A percentile compares a stretch with the other conserved stretches of the same genome.
Evolutionary conservation across 2,888 invertebrate genomes (phyloP).

Genomic region (Nephrotoma flavescens): DNA sequence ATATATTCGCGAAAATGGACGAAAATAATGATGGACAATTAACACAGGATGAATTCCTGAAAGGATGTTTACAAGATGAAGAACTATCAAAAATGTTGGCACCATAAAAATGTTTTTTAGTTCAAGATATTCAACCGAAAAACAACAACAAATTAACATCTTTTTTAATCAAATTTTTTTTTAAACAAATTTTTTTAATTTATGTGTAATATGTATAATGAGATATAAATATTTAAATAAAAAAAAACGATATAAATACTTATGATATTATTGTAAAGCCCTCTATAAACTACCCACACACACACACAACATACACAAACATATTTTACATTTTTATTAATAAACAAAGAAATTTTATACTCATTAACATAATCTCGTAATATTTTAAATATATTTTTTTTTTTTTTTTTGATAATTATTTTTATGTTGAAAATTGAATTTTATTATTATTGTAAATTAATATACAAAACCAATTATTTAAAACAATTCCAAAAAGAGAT

Average conservation of each 20-base stretch:
- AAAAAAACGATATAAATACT: neutral
- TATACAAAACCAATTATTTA: neutral
- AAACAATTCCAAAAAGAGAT: neutral
- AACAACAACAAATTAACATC: neutral
- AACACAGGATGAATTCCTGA: constrained; percentile 94
- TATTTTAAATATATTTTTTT: neutral
- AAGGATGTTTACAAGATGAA: constrained; percentile 94
- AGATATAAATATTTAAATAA: neutral
- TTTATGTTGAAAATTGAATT: neutral
- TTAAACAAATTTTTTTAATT: neutral
- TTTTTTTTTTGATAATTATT: neutral
- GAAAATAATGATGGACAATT: constrained; percentile 97
- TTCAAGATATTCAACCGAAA: neutral
- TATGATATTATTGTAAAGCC: neutral
- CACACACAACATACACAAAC: neutral
- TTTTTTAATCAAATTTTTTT: neutral
- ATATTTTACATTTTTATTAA: neutral
- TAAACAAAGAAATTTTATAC: neutral
- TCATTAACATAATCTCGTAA: neutral
- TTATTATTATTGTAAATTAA: neutral
- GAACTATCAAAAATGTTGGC: constrained; percentile 90
- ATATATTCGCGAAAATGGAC: constrained; percentile 99
- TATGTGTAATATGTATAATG: neutral
- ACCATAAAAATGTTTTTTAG: constrained; percentile 44
- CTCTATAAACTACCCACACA: neutral